Evolutionary conservation across 2,888 invertebrate genomes (phyloP).

Genomic region (Dolichomitus sp.): DNA sequence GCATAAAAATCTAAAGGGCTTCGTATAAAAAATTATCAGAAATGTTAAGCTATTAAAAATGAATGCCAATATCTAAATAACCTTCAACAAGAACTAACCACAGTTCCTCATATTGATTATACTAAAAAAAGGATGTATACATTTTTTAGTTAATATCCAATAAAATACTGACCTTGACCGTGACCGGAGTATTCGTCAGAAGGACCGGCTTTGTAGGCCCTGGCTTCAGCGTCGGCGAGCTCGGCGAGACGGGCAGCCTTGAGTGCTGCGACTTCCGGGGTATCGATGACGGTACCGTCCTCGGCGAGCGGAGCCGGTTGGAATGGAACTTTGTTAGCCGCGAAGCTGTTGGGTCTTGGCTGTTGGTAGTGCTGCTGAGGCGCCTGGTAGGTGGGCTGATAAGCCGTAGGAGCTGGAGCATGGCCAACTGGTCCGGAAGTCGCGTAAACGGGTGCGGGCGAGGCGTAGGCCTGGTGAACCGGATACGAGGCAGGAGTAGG

Average conservation of each 20-base stretch:
- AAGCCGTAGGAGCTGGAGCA: constrained; percentile 63
- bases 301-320: constrained; percentile 84
- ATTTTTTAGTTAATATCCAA: not conserved
- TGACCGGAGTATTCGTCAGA: constrained; percentile 75
- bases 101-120: not conserved
- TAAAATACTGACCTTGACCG: constrained; percentile 73
- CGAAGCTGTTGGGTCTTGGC: constrained; percentile 66
- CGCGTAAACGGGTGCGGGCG: constrained; percentile 70
- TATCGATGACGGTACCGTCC: constrained; percentile 84
- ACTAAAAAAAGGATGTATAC: not conserved
- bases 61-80: too few species aligned
- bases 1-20: too few species aligned
- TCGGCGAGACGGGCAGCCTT: constrained; percentile 83
- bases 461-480: constrained; percentile 64
- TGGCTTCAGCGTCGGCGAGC: constrained; percentile 84
- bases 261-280: constrained; percentile 84
- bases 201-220: constrained; percentile 82
- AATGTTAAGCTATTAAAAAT: too few species aligned
- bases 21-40: too few species aligned
- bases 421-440: constrained; percentile 56
- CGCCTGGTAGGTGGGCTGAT: constrained; percentile 62
- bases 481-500: constrained; percentile 65
- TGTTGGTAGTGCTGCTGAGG: constrained; percentile 71
- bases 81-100: not conserved
- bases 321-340: constrained; percentile 78